Evolutionary conservation across 2,888 invertebrate species (phyloP).

Genomic region (Sinodicranocentrus sp.): DNA sequence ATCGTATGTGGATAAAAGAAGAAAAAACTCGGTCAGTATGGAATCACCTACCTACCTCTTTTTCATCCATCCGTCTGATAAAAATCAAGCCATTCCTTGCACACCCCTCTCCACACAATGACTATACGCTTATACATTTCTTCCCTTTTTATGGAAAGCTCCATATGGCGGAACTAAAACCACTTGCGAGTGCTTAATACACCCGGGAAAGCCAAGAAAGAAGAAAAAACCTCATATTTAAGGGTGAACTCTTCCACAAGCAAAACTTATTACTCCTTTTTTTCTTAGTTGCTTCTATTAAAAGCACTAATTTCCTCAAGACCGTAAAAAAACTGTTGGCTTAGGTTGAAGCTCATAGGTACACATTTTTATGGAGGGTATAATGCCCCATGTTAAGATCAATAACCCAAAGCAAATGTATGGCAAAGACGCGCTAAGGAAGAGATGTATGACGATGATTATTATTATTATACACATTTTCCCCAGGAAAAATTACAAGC

Average conservation of each 20-base stretch:
- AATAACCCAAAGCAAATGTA: constrained; percentile 11
- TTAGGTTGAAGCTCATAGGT: neutral
- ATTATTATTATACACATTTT: no score
- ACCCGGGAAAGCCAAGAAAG: neutral
- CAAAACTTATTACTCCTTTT: constrained; percentile 8
- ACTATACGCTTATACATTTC: no score
- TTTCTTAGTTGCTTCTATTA: constrained; percentile 17
- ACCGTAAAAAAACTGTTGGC: no score
- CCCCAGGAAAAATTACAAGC: no score
- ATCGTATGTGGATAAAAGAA: neutral
- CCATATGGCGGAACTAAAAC: constrained; percentile 12
- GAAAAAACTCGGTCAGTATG: constrained; percentile 46
- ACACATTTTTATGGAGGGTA: neutral
- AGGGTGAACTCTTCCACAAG: neutral
- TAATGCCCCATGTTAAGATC: constrained; percentile 15
- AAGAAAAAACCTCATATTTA: neutral
- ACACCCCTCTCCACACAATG: neutral
- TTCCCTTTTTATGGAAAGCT: no score
- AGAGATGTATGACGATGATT: constrained; percentile 19
- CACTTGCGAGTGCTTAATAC: neutral
- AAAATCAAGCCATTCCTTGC: constrained; percentile 19
- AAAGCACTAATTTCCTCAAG: constrained; percentile 1
- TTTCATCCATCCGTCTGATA: constrained; percentile 1
- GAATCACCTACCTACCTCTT: constrained; percentile 26
- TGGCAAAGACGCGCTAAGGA: neutral